These are phyloP conservation scores for Drosophila dives DNA, from an alignment of 2,888 invertebrate species.

Conservation along the genomic window DNA sequence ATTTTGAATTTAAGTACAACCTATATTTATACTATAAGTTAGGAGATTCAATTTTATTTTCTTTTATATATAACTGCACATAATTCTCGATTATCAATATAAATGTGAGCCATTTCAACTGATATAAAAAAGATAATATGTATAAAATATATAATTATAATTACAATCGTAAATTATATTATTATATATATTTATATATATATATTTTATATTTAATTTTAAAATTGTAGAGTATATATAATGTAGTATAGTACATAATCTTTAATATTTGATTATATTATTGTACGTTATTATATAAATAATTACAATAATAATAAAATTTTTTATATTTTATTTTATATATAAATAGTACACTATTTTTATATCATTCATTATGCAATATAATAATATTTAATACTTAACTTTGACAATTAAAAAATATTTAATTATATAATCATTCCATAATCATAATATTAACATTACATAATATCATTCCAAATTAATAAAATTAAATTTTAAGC, in stretches of 20 bases:
- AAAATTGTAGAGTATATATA: neutral
- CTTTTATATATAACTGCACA: neutral
- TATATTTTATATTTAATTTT: neutral
- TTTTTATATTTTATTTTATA: no score
- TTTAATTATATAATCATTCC: no score
- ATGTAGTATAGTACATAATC: neutral
- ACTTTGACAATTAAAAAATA: neutral
- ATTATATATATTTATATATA: no score
- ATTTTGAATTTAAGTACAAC: neutral
- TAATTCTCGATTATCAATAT: neutral
- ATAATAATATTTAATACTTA: no score
- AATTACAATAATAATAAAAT: no score
- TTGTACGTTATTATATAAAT: no score
- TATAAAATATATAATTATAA: no score
- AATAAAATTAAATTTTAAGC: neutral
- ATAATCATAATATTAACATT: no score
- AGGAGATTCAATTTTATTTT: neutral
- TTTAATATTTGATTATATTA: no score
- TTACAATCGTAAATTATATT: no score
- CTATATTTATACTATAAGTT: neutral
- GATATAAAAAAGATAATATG: no score
- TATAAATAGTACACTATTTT: neutral
- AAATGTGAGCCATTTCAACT: neutral
- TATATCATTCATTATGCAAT: no score
- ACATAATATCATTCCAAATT: neutral